Evolutionary conservation across 1,140 invertebrate genomes (phyloP).

Genomic region (Cyphomyrmex costatus): DNA sequence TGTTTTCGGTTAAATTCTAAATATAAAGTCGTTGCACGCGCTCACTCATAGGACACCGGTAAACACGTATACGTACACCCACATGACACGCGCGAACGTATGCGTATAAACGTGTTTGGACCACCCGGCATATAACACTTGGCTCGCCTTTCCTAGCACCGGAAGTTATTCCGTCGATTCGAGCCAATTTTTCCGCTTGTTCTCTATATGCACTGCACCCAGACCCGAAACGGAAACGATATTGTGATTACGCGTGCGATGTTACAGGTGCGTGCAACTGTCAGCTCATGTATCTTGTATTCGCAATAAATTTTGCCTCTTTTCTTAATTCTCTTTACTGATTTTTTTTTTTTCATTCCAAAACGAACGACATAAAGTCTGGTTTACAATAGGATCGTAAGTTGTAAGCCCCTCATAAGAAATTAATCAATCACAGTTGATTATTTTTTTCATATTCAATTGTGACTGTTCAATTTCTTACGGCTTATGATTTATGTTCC

Average conservation of each 20-base stretch:
- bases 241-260: too few relatives aligned
- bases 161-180: constrained; percentile 72
- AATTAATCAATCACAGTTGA: too few relatives aligned
- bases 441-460: too few relatives aligned
- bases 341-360: neutral
- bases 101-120: neutral
- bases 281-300: neutral
- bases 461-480: too few relatives aligned
- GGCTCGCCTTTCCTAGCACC: constrained; percentile 31
- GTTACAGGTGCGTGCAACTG: too few relatives aligned
- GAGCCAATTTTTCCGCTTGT: constrained; percentile 73
- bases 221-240: constrained; percentile 23
- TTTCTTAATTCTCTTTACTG: neutral
- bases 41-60: neutral
- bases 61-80: too few relatives aligned
- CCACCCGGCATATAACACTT: constrained; percentile 7
- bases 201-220: constrained; percentile 1
- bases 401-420: too few relatives aligned
- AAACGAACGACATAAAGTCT: neutral
- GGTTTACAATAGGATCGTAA: too few relatives aligned
- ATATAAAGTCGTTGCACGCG: constrained; percentile 62
- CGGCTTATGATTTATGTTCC: too few relatives aligned
- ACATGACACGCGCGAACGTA: too few relatives aligned
- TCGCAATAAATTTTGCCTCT: neutral
- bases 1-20: constrained; percentile 68